Conservation (phyloP, 2,888 invertebrate species). For the Stenichneumon culpator region DNA sequence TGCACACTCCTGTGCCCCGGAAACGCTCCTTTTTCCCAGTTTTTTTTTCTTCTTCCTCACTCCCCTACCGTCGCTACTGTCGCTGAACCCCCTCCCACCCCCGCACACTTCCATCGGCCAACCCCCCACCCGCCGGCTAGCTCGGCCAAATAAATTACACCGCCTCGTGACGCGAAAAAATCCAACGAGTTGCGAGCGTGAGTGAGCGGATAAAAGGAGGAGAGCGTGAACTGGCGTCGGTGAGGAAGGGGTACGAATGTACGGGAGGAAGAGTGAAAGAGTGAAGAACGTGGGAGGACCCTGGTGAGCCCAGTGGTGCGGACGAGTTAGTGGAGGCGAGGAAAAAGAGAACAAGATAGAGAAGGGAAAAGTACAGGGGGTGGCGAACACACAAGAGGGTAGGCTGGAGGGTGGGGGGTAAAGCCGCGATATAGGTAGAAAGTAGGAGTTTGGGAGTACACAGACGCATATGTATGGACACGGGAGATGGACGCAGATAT, state of each 20-base stretch:
- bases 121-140: conserved; percentile 62
- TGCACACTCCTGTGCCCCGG: conserved; percentile 41
- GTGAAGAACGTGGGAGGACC: conserved; percentile 60
- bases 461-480: conserved; percentile 74
- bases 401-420: conserved; percentile 8
- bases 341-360: conserved; percentile 49
- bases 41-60: conserved; percentile 39
- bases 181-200: conserved; percentile 80
- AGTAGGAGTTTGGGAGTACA: conserved; percentile 39
- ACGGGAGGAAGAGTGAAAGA: conserved; percentile 53
- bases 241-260: conserved; percentile 16
- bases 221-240: conserved; percentile 59
- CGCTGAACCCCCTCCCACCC: conserved; percentile 8
- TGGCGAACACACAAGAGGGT: conserved; percentile 31
- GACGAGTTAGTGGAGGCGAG: conserved; percentile 62
- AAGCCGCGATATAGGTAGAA: conserved; percentile 40
- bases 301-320: conserved; percentile 72
- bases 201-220: conserved; percentile 63
- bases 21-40: conserved; percentile 20
- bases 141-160: conserved; percentile 84
- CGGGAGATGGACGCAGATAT: conserved; percentile 76
- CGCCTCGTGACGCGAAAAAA: conserved; percentile 84
- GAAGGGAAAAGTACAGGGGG: conserved; percentile 11
- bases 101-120: conserved; percentile 17
- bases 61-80: conserved; percentile 56